A percentile compares a stretch with the other conserved stretches of the same genome.
phyloP scores from a whole-genome alignment of 53 echinoderm and acorn worm species.

The Echinometra lucunter region DNA sequence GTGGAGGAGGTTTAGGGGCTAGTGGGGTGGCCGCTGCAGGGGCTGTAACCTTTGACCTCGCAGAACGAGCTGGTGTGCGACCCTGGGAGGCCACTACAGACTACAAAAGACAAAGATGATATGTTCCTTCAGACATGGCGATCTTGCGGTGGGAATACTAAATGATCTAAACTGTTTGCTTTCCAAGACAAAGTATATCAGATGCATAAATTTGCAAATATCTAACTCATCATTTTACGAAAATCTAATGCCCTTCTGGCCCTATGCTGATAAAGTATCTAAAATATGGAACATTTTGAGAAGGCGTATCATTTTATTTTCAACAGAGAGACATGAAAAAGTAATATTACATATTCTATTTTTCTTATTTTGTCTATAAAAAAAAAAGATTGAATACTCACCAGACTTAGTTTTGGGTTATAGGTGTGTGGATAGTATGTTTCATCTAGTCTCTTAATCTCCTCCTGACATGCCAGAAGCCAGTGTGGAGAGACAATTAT shows the following conservation, averaged over 20 bases:
- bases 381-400: conserved; percentile 47
- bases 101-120: not conserved
- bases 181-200: not conserved
- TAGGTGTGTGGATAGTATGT: conserved; percentile 90
- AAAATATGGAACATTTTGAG: too few species aligned
- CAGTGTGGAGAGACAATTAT: conserved; percentile 90
- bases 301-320: too few species aligned
- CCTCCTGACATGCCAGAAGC: conserved; percentile 88
- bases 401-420: conserved; percentile 97
- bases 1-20: conserved; percentile 67
- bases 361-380: not conserved
- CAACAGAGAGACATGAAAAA: too few species aligned
- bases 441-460: conserved; percentile 80
- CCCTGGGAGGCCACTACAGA: conserved; percentile 67
- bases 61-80: conserved; percentile 55
- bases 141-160: not conserved
- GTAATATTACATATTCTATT: not conserved
- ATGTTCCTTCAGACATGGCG: not conserved
- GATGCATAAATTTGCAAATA: not conserved
- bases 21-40: conserved; percentile 1
- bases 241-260: too few species aligned
- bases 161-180: not conserved
- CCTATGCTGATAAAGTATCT: too few species aligned
- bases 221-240: not conserved
- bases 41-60: conserved; percentile 18